Percentiles rank a stretch among this genome's conserved stretches.
phyloP scores from a whole-genome alignment of 2,888 invertebrate species.

The Amphimallon solstitiale region DNA sequence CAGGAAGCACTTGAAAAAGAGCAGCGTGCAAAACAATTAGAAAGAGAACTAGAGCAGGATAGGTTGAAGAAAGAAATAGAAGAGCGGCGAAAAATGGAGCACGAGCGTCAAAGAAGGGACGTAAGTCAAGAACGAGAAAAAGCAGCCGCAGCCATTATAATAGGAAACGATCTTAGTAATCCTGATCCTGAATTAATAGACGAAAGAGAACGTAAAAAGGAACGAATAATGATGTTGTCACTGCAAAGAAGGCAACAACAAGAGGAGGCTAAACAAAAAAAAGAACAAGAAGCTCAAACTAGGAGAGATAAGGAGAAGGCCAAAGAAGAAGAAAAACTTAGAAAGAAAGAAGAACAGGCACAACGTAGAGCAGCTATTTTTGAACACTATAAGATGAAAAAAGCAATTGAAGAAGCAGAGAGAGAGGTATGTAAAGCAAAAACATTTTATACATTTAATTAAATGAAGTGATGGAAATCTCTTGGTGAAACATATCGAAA shows the following conservation, averaged over 20 bases:
- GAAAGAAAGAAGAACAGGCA: constrained; percentile 84
- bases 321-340: constrained; percentile 78
- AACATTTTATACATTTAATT: constrained; percentile 36
- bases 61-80: constrained; percentile 62
- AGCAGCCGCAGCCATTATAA: constrained; percentile 69
- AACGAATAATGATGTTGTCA: constrained; percentile 89
- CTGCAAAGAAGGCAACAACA: constrained; percentile 90
- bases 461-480: no score
- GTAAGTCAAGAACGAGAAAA: constrained; percentile 63
- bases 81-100: constrained; percentile 50
- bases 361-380: constrained; percentile 88
- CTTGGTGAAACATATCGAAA: no score
- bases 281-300: constrained; percentile 83
- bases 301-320: constrained; percentile 80
- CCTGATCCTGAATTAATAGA: constrained; percentile 81
- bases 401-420: constrained; percentile 92
- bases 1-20: constrained; percentile 42
- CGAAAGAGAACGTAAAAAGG: constrained; percentile 93
- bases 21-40: constrained; percentile 60
- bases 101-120: constrained; percentile 59
- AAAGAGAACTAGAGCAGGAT: constrained; percentile 65
- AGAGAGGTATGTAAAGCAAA: constrained; percentile 71
- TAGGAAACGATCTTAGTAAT: constrained; percentile 74
- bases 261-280: constrained; percentile 85
- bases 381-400: constrained; percentile 93